phyloP scores from a whole-genome alignment of 2,113 vertebrate genomes.

The Arvicanthis niloticus region DNA sequence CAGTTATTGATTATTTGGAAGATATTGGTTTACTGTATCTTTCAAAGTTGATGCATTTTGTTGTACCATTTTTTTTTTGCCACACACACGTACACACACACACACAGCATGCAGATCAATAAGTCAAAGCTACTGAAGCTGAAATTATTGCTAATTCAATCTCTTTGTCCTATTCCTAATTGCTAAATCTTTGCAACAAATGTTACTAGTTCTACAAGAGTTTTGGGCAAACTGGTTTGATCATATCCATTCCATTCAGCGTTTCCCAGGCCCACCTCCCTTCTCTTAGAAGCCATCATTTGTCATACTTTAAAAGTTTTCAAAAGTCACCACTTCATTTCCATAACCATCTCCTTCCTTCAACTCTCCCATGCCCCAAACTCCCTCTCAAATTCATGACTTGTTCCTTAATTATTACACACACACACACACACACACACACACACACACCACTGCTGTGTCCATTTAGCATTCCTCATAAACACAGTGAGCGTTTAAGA shows the following conservation, averaged over 20 bases:
- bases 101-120: neutral
- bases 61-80: neutral
- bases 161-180: neutral
- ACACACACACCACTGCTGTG: neutral
- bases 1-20: neutral
- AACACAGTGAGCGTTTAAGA: neutral
- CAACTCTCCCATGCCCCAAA: neutral
- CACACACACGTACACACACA: neutral
- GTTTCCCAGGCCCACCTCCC: neutral
- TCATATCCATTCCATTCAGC: neutral
- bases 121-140: neutral
- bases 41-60: conserved; percentile 3
- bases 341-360: neutral
- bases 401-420: neutral
- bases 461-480: neutral
- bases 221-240: neutral
- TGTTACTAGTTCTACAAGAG: neutral
- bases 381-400: neutral
- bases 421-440: neutral
- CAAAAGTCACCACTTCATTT: neutral
- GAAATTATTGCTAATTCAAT: neutral
- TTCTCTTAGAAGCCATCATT: neutral
- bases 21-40: neutral
- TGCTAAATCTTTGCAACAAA: neutral
- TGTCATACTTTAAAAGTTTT: neutral